These are phyloP conservation scores for Parasteatoda lunata DNA, from an alignment of 2,888 invertebrate genomes.

Conservation along the genomic window DNA sequence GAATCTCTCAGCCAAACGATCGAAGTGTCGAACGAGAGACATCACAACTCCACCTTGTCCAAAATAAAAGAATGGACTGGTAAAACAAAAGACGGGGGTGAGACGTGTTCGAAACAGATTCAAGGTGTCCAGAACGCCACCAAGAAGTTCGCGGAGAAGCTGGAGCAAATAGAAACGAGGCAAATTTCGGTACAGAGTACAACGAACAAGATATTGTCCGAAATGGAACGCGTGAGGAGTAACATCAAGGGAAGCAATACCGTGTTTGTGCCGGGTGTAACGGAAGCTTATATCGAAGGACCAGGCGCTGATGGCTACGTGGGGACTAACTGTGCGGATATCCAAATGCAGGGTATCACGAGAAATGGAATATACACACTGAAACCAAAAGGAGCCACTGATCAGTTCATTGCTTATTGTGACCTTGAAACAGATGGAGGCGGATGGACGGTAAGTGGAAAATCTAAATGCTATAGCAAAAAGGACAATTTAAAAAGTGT, in stretches of 20 bases:
- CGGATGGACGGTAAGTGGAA: constrained; percentile 89
- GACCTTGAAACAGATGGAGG: constrained; percentile 92
- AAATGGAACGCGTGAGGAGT: constrained; percentile 50
- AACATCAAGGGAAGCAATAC: constrained; percentile 29
- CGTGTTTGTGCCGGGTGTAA: constrained; percentile 39
- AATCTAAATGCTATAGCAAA: no score
- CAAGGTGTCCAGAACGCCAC: constrained; percentile 38
- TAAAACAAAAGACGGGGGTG: constrained; percentile 38
- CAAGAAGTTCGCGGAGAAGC: constrained; percentile 43
- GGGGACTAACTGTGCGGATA: constrained; percentile 90
- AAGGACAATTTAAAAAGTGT: no score
- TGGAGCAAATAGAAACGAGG: constrained; percentile 50
- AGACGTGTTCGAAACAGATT: constrained; percentile 46
- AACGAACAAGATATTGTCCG: constrained; percentile 49
- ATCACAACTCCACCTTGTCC: constrained; percentile 49
- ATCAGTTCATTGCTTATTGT: constrained; percentile 93
- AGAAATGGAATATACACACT: constrained; percentile 91
- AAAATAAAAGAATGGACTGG: constrained; percentile 37
- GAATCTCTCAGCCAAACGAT: constrained; percentile 46
- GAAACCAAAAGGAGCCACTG: constrained; percentile 91
- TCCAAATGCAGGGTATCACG: constrained; percentile 88
- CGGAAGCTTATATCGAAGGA: constrained; percentile 27
- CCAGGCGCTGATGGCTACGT: constrained; percentile 41
- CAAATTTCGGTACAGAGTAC: constrained; percentile 44
- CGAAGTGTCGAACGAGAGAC: constrained; percentile 24